Percentiles rank a stretch among this genome's conserved stretches.
These are phyloP conservation scores for Thaumatotibia leucotreta DNA, from an alignment of 1,140 invertebrate species.

Conservation along the genomic window DNA sequence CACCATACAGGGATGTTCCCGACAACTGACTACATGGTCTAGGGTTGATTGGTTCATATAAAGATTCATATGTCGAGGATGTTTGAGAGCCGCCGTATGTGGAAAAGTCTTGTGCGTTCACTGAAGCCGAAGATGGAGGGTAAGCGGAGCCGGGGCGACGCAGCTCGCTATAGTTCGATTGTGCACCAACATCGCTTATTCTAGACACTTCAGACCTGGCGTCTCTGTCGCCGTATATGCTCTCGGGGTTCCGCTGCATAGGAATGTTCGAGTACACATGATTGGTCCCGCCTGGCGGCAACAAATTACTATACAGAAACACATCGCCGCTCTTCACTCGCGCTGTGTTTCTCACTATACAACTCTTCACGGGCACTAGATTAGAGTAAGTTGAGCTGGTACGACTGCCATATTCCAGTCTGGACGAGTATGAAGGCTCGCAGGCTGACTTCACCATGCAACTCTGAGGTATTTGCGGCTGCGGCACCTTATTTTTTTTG, in stretches of 20 bases:
- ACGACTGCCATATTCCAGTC: slow-evolving; percentile 62
- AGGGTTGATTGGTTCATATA: slow-evolving; percentile 95
- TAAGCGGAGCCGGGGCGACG: slow-evolving; percentile 77
- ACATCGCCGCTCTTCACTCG: slow-evolving; percentile 71
- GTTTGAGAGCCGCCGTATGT: slow-evolving; percentile 82
- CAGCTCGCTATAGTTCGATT: slow-evolving; percentile 91
- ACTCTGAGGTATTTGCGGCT: slow-evolving; percentile 76
- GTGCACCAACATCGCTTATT: slow-evolving; percentile 60
- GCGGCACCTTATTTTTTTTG: slow-evolving; percentile 65
- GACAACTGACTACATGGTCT: slow-evolving; percentile 89
- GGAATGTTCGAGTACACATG: slow-evolving; percentile 76
- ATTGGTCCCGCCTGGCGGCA: slow-evolving; percentile 67
- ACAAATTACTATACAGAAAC: slow-evolving; percentile 76
- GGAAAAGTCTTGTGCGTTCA: slow-evolving; percentile 77
- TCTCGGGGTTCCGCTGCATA: slow-evolving; percentile 49
- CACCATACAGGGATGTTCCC: slow-evolving; percentile 84
- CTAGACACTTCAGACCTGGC: slow-evolving; percentile 55
- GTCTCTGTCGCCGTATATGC: slow-evolving; percentile 72
- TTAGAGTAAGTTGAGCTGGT: slow-evolving; percentile 71
- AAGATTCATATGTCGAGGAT: slow-evolving; percentile 89
- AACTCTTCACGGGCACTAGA: slow-evolving; percentile 70
- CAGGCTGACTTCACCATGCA: slow-evolving; percentile 69
- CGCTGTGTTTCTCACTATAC: slow-evolving; percentile 69
- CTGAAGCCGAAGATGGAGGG: slow-evolving; percentile 68
- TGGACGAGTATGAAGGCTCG: slow-evolving; percentile 69